phyloP scores from a whole-genome alignment of 1,140 invertebrate species.

The Aphelenchoides avenae region DNA sequence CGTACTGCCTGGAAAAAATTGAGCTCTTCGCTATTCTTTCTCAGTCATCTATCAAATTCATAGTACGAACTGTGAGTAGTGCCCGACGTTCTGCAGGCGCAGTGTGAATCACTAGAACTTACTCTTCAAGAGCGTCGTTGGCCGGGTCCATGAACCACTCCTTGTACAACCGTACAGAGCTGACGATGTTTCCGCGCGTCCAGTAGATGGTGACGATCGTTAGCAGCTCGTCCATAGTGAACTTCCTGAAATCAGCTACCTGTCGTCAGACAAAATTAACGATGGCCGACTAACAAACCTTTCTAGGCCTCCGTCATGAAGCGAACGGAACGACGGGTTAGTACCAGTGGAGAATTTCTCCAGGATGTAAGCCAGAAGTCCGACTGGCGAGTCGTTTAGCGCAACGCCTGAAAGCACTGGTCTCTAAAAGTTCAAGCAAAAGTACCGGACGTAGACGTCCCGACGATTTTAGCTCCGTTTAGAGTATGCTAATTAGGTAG shows the following conservation, averaged over 20 bases:
- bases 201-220: slow-evolving; percentile 87
- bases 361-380: slow-evolving; percentile 74
- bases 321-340: slow-evolving; percentile 60
- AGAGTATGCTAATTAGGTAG: no score
- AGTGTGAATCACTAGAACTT: no score
- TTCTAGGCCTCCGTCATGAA: slow-evolving; percentile 71
- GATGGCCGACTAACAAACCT: slow-evolving; percentile 7
- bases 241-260: slow-evolving; percentile 60
- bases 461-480: no score
- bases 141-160: slow-evolving; percentile 26
- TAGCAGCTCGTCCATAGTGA: slow-evolving; percentile 70
- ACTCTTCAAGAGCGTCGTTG: no score
- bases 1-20: no score
- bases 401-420: slow-evolving; percentile 30
- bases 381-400: slow-evolving; percentile 65
- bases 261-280: no score
- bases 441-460: no score
- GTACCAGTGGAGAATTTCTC: slow-evolving; percentile 79
- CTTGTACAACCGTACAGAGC: slow-evolving; percentile 35
- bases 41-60: no score
- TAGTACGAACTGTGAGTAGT: no score
- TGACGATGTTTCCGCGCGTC: slow-evolving; percentile 56
- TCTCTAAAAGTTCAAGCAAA: no score
- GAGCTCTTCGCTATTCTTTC: no score
- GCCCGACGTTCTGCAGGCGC: no score